These are phyloP conservation scores for Hydriomena furcata DNA, from an alignment of 2,888 invertebrate species.

Conservation along the genomic window DNA sequence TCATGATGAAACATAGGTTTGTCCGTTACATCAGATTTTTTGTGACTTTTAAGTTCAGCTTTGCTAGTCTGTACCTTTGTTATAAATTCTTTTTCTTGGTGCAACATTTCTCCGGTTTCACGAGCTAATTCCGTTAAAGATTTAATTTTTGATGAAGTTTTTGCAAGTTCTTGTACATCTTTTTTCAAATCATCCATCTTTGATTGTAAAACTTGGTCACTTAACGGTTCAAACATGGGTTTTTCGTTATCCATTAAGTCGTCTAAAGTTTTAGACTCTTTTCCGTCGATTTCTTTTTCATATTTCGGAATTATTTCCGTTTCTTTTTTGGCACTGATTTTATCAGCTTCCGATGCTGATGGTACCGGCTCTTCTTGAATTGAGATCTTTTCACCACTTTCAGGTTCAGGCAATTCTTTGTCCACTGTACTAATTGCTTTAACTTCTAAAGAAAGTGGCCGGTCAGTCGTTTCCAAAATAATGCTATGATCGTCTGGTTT, in stretches of 20 bases:
- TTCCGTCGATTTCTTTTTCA: constrained; percentile 48
- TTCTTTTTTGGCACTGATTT: neutral
- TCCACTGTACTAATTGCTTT: neutral
- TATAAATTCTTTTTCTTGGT: constrained; percentile 43
- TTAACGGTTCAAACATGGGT: neutral
- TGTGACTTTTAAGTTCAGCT: constrained; percentile 26
- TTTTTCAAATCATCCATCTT: constrained; percentile 28
- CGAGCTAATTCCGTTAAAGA: constrained; percentile 38
- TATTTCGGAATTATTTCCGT: constrained; percentile 14
- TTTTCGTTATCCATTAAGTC: neutral
- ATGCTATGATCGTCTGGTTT: constrained; percentile 16
- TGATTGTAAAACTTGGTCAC: constrained; percentile 4
- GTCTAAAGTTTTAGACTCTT: constrained; percentile 25
- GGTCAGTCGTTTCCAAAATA: neutral
- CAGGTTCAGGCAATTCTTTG: neutral
- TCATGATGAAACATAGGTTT: constrained; percentile 38
- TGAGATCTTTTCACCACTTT: neutral
- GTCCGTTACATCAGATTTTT: constrained; percentile 33
- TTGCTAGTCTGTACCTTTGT: constrained; percentile 33
- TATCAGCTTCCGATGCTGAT: neutral
- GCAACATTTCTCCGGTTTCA: constrained; percentile 47
- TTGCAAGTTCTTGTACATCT: constrained; percentile 31
- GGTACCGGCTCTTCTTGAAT: constrained; percentile 1
- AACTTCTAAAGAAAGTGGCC: constrained; percentile 9
- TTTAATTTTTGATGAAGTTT: constrained; percentile 31